Conservation (phyloP, 35 echinoderm and acorn worm genomes). For the Strongylocentrotus purpuratus region DNA sequence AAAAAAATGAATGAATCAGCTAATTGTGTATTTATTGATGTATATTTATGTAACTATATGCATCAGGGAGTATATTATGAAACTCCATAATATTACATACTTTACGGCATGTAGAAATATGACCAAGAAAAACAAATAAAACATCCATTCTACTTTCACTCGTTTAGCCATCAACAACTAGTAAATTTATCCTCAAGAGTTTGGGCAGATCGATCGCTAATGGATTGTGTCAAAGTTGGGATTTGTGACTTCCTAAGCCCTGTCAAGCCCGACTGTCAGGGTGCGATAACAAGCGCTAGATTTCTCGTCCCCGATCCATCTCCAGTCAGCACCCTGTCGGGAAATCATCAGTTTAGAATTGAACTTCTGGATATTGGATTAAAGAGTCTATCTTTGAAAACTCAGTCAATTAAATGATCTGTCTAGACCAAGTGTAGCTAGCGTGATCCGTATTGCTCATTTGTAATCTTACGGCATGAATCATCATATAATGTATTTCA, state of each 20-base stretch:
- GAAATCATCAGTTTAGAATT: constrained; percentile 9
- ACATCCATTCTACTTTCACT: background rate
- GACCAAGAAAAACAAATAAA: background rate
- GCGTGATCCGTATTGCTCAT: background rate
- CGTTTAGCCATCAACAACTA: background rate
- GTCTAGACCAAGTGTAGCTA: background rate
- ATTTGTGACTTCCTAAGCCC: constrained; percentile 1
- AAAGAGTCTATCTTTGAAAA: background rate
- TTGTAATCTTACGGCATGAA: background rate
- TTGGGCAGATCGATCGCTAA: background rate
- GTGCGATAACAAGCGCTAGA: background rate
- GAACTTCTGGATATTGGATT: background rate
- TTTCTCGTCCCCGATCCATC: background rate
- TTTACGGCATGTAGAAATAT: background rate
- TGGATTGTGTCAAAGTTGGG: constrained; percentile 16
- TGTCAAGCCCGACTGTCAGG: background rate
- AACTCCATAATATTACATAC: no score
- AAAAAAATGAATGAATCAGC: no score
- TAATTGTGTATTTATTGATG: no score
- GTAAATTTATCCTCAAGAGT: background rate
- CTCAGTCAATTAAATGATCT: background rate
- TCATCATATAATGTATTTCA: background rate
- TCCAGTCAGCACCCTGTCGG: background rate
- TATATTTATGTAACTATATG: no score
- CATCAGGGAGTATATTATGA: no score